Percentiles rank a stretch among this genome's conserved stretches.
Evolutionary conservation across 2,113 vertebrate species (phyloP).

Genomic region (Nycticorax nycticorax): DNA sequence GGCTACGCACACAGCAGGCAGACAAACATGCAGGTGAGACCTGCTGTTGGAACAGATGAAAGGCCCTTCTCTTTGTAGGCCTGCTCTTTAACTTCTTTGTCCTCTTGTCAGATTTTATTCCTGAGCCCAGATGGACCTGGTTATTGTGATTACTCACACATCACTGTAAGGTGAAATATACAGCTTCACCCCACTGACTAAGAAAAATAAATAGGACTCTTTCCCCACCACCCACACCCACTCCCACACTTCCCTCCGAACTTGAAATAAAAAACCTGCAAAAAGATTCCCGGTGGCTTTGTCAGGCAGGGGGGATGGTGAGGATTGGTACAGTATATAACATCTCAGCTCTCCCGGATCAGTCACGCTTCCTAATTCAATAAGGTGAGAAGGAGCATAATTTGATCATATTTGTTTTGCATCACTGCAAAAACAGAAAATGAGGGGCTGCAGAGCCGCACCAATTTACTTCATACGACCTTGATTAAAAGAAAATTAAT

Average conservation of each 20-base stretch:
- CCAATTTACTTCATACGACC: conserved; percentile 99
- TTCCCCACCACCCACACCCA: conserved; percentile 57
- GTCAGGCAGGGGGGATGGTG: conserved; percentile 45
- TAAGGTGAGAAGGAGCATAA: conserved; percentile 99
- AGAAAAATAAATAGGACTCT: conserved; percentile 64
- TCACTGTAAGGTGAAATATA: conserved; percentile 33
- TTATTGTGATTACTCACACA: conserved; percentile 51
- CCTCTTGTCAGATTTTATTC: conserved; percentile 41
- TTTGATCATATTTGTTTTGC: conserved; percentile 99
- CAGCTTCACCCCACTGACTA: conserved; percentile 48
- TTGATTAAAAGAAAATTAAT: conserved; percentile 99
- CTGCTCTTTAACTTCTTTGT: conserved; percentile 41
- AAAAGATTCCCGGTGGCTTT: conserved; percentile 47
- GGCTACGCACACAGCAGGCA: neutral
- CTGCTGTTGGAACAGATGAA: neutral
- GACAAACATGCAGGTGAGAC: neutral
- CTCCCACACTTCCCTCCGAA: conserved; percentile 57
- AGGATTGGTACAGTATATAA: conserved; percentile 74
- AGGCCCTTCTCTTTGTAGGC: neutral
- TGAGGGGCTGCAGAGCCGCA: conserved; percentile 95
- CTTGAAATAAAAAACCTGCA: conserved; percentile 55
- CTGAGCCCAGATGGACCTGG: conserved; percentile 37
- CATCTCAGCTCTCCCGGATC: conserved; percentile 92
- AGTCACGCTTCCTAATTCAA: conserved; percentile 99
- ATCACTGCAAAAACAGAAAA: conserved; percentile 99